Conservation (phyloP, 2,113 vertebrate genomes). For the Apus apus region DNA sequence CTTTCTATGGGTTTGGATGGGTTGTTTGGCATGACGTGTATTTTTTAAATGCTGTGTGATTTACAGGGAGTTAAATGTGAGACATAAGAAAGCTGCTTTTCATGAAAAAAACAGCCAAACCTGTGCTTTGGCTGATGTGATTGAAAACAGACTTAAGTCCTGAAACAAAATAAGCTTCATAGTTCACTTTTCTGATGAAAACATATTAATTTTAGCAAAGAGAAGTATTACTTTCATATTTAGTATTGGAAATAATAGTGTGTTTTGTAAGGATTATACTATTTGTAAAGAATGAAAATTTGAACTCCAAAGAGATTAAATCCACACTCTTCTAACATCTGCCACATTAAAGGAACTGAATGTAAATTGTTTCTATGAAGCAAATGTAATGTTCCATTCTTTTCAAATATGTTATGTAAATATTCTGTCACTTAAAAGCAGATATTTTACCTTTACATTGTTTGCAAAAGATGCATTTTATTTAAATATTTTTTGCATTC, state of each 20-base stretch:
- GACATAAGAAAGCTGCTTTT: neutral
- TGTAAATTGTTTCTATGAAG: slow-evolving; percentile 5
- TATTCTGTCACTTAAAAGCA: neutral
- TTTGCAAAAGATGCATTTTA: neutral
- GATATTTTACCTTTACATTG: neutral
- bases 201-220: neutral
- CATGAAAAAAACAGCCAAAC: neutral
- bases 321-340: neutral
- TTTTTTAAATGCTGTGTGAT: neutral
- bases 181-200: neutral
- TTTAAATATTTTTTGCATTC: neutral
- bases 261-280: neutral
- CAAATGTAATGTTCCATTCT: neutral
- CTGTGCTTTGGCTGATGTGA: neutral
- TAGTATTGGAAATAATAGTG: neutral
- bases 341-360: neutral
- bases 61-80: neutral
- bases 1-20: neutral
- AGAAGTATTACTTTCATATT: neutral
- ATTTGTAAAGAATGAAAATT: neutral
- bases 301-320: slow-evolving; percentile 14
- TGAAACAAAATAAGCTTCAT: slow-evolving; percentile 1
- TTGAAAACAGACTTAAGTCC: neutral
- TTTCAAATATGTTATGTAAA: neutral
- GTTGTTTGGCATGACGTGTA: neutral